Base-by-base conservation (phyloP, 2,888 invertebrate species). In the Drosophila limbata region DNA sequence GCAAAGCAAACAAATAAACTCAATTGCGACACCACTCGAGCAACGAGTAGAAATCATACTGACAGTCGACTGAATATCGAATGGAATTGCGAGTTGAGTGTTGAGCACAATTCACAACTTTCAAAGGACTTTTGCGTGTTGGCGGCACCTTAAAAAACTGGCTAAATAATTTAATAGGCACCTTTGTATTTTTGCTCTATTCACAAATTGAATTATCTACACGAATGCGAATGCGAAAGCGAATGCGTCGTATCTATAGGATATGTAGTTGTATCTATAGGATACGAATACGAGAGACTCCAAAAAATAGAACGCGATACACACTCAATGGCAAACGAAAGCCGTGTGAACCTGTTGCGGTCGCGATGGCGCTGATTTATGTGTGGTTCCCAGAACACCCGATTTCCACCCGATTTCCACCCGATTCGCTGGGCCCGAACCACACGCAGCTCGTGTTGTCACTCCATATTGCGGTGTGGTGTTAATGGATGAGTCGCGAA, bases 341-440 rank as follows among this genome's bases (percentile, higher is more conserved):
- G 76, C 79, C 81, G 76, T 88, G 79, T 89, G 88, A 85, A 90
- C 88, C 90, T 90, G 88, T 89, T 89, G 88, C 89, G 64, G 81
- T 61, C 69, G 62, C 73, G 74, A 55, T 76, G 70, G 72, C 88
- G 76, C 73, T 88, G 83, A 84, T 89, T 88, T 88, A 89, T 88
- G 87, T 67, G 69, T 48, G 52, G 51, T 53, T 51, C 63, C 53
- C 57, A 74, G 77, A 76, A 74, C 78, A 60, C 21, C n/a, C n/a
- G n/a, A n/a, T 62, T 75, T 59, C 33, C 51, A 56, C 55, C 60
- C 75, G 77, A 74, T 62, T 75, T 59, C 33, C 51, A 56, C 55
- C 60, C 75, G 77, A 74, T 51, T 13, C 47, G 39, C 1, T n/a
- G 8, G 15, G 39, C 45, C 28, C 55, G 31, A 64, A 17, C 50